Base-by-base conservation (phyloP, 1,140 invertebrate genomes). In the Drosophila asahinai region DNA sequence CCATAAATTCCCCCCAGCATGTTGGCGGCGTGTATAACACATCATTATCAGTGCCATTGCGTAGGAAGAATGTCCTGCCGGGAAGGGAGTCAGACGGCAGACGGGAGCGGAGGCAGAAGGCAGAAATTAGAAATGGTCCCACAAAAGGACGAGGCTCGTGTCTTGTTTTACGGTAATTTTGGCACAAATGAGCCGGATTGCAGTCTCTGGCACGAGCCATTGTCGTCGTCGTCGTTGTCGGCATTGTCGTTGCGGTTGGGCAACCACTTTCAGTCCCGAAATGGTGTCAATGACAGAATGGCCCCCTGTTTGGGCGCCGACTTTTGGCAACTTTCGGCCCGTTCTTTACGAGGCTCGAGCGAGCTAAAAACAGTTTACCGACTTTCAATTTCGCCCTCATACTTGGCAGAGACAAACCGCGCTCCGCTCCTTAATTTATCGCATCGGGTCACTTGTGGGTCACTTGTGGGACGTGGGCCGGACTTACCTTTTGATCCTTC, bases 401-500 rank as follows among this genome's bases (percentile, higher is more conserved):
- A 4, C 17, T 62, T 78, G 65, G 65, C 74, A 70, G 58, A 70
- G 74, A 78, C 75, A 78, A 70, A 77, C 75, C 75, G 74, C 74
- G 27, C 25, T 45, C 36, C 45, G 12, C 63, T 22, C 17, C n/a
- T 51, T 55, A 79, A 79, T 80, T 80, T 79, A 80, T 79, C 60
- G 77, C 59, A 52, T 33, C 11, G 49, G 74, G 64, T 79, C 52
- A 71, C 38, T 55, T 40, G 42, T 33, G 54, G 48, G 55, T 62
- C 68, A 70, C 33, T 47, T 58, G 22, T 25, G 22, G 22, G 22
- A 25, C 22, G 22, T 48, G 11, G 22, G 22, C 4, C 15, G n/a
- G 58, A 68, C 81, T 70, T 75, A 97, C 96, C 94, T 95, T 95
- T 92, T 96, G 94, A 94, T 98, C 97, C 92, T 97, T 98, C 98